These are phyloP conservation scores for Apantesis nais DNA, from an alignment of 2,888 invertebrate species.

Conservation along the genomic window DNA sequence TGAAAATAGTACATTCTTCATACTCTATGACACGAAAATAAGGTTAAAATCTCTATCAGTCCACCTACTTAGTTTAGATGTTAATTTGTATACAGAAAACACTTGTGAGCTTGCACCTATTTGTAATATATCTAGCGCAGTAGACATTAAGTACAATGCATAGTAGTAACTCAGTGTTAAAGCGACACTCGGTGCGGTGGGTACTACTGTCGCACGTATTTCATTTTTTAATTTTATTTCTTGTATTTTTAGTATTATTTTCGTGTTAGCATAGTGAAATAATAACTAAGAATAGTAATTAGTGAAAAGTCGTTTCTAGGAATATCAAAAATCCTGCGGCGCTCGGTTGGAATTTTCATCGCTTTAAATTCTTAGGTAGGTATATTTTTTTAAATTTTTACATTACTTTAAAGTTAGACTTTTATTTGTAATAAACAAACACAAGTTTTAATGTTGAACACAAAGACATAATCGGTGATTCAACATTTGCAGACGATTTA, in stretches of 20 bases:
- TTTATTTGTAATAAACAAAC: neutral
- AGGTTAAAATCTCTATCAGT: slow-evolving; percentile 9
- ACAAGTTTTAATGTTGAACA: neutral
- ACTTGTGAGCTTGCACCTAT: slow-evolving; percentile 26
- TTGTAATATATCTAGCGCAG: slow-evolving; percentile 20
- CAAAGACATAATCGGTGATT: neutral
- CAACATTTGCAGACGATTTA: too few relatives aligned
- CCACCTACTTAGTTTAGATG: neutral
- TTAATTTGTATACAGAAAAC: slow-evolving; percentile 32
- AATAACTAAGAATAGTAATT: slow-evolving; percentile 17
- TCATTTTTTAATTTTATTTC: neutral
- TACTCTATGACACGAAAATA: slow-evolving; percentile 32
- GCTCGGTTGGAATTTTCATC: slow-evolving; percentile 33
- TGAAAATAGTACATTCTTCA: slow-evolving; percentile 44
- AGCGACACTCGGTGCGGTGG: slow-evolving; percentile 72
- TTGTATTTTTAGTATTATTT: slow-evolving; percentile 14
- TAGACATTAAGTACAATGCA: slow-evolving; percentile 37
- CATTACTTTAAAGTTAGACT: neutral
- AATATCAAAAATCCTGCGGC: slow-evolving; percentile 18
- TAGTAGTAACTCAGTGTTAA: slow-evolving; percentile 62
- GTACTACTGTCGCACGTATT: slow-evolving; percentile 40
- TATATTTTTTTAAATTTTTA: slow-evolving; percentile 7
- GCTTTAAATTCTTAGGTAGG: slow-evolving; percentile 23
- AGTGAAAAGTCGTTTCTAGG: slow-evolving; percentile 33
- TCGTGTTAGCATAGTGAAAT: slow-evolving; percentile 39